Percentiles rank a stretch among this genome's conserved stretches.
Evolutionary conservation across 2,113 vertebrate species (phyloP).

Genomic region (Atrichornis clamosus): DNA sequence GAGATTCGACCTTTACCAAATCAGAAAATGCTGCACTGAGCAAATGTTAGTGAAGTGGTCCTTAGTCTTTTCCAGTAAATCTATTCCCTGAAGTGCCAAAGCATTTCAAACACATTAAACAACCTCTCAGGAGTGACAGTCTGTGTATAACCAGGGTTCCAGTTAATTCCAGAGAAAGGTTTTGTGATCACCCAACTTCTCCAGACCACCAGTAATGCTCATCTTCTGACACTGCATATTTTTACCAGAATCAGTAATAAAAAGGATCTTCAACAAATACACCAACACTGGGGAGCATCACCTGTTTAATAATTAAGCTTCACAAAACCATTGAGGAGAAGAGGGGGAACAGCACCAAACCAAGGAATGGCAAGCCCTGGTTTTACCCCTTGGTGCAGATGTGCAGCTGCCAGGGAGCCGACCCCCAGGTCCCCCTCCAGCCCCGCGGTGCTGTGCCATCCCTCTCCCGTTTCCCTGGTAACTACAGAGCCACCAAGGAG

Average conservation of each 20-base stretch:
- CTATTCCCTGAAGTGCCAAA: neutral
- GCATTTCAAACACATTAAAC: neutral
- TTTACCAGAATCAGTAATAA: neutral
- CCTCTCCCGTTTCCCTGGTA: slow-evolving; percentile 61
- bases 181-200: neutral
- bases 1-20: neutral
- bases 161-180: neutral
- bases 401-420: neutral
- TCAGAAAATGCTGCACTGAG: neutral
- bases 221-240: neutral
- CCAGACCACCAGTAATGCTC: neutral
- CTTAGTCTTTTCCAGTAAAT: neutral
- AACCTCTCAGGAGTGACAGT: neutral
- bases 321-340: neutral
- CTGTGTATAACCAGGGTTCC: neutral
- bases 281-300: neutral
- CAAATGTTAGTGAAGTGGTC: neutral
- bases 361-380: neutral
- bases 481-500: slow-evolving; percentile 52
- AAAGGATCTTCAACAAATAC: neutral
- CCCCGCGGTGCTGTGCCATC: neutral
- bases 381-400: neutral
- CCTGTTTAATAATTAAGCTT: neutral
- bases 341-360: neutral
- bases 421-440: slow-evolving; percentile 11